phyloP scores from a whole-genome alignment of 23 tunicate genomes.

The Aplidium turbinatum region DNA sequence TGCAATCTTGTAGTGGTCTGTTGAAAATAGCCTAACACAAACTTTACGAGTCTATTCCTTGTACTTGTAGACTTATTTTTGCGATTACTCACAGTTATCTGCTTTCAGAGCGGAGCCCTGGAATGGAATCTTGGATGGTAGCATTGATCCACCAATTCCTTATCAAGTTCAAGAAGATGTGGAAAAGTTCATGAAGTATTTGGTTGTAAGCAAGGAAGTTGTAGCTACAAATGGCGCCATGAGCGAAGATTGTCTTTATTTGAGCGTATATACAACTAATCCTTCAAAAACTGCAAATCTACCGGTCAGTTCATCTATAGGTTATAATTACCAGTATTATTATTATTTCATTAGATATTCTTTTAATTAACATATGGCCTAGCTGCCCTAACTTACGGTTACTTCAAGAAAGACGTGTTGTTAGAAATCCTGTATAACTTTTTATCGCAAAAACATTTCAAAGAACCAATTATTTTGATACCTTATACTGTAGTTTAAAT shows the following conservation, averaged over 20 bases:
- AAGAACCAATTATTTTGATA: no score
- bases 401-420: no score
- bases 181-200: not conserved
- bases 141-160: not conserved
- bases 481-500: no score
- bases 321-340: no score
- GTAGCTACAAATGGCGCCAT: not conserved
- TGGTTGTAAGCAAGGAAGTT: not conserved
- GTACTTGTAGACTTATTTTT: no score
- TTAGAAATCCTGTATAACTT: no score
- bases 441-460: no score
- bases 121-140: slow-evolving; percentile 10
- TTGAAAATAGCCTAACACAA: no score
- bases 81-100: no score
- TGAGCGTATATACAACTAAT: slow-evolving; percentile 45
- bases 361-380: slow-evolving; percentile 35
- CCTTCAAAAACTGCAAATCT: slow-evolving; percentile 26
- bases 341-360: not conserved
- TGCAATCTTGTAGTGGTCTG: no score
- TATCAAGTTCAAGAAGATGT: not conserved
- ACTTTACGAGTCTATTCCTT: no score
- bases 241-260: slow-evolving; percentile 47
- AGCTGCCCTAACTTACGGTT: no score
- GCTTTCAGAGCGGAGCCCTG: slow-evolving; percentile 17
- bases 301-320: slow-evolving; percentile 28